Evolutionary conservation across 37 sponge, comb jelly and placozoan species (phyloP).

Genomic region (Spongia lamella): DNA sequence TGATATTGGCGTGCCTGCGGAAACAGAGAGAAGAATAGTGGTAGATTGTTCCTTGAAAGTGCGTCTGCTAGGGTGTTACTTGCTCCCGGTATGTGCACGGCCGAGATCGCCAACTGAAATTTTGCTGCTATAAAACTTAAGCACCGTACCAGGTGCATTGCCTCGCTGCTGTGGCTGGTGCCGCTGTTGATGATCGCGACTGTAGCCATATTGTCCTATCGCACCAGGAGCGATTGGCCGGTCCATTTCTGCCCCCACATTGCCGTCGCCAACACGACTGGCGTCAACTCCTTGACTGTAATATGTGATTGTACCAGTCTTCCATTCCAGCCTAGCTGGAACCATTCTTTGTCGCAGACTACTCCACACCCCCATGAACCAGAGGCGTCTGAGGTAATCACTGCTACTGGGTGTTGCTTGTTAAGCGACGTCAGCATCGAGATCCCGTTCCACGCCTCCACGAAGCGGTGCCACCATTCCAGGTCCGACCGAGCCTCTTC

Average conservation of each 20-base stretch:
- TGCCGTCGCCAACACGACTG: constrained; percentile 43
- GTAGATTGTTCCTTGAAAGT: constrained; percentile 20
- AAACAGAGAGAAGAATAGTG: neutral
- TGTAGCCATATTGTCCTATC: constrained; percentile 50
- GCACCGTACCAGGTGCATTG: constrained; percentile 55
- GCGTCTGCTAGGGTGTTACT: constrained; percentile 53
- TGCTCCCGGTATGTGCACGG: constrained; percentile 30
- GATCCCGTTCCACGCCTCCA: constrained; percentile 11
- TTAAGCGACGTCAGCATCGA: neutral
- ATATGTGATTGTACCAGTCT: constrained; percentile 3
- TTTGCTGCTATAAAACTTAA: constrained; percentile 39
- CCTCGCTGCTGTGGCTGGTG: constrained; percentile 7
- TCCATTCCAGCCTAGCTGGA: constrained; percentile 28
- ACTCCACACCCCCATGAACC: constrained; percentile 51
- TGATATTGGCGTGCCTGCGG: constrained; percentile 10
- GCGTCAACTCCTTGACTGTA: constrained; percentile 56
- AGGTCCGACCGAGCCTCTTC: constrained; percentile 10
- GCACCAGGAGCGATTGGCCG: constrained; percentile 9
- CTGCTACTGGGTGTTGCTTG: neutral
- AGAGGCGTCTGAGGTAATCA: constrained; percentile 30
- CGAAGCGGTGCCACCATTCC: constrained; percentile 16
- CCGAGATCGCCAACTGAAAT: constrained; percentile 1
- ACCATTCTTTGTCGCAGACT: constrained; percentile 16
- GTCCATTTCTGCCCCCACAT: constrained; percentile 50
- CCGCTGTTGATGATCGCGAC: constrained; percentile 26